Evolutionary conservation across 1,140 invertebrate genomes (phyloP), one percentile per base, ranked within the genome.

Genomic region (Aricia agestis): DNA sequence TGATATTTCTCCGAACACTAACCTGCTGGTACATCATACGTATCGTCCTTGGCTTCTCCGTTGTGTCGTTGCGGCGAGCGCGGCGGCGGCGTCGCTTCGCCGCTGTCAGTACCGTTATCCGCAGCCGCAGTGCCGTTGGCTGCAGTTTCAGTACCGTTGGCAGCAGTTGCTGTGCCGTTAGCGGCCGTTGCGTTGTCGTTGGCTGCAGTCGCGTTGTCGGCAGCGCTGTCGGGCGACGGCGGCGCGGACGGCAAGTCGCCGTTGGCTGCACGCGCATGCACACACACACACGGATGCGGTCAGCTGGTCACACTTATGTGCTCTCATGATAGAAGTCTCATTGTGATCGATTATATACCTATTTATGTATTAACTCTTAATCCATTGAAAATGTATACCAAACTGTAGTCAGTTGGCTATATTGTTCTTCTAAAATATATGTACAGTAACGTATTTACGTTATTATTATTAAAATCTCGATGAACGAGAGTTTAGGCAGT

Each of bases 21-120:
- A 96, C 96, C 96, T 75, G 94, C 93, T 69, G 96, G 96, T 88
- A 97, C 96, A 89, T 96, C 96, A 86, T 97, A 97, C 45, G 96
- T 84, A 82, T 96, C 95, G 82, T 96, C 95, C 81, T 96, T 95
- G 52, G 95, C 92, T 79, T 94, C 93, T 84, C 94, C 94, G 74
- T 90, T 87, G 59, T 63, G 59, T 63, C 59, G 18, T 18, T n/a
- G n/a, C 1, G 59, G 59, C 59, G 59, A 63, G 10, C 59, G 59
- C 59, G 59, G 59, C 10, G 59, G 59, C 10, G 59, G 59, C 17
- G 59, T 63, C 7, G 59, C 59, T 6, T 25, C 59, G 59, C 10
- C 59, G n/a, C n/a, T n/a, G 4, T n/a, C n/a, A 2, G 25, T 25
- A n/a, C n/a, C 18, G 58, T 18, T 18, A 1, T 63, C 59, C 10